Evolutionary conservation across 2,797 vertebrate species (phyloP).

Genomic region (Lutjanus campechanus): DNA sequence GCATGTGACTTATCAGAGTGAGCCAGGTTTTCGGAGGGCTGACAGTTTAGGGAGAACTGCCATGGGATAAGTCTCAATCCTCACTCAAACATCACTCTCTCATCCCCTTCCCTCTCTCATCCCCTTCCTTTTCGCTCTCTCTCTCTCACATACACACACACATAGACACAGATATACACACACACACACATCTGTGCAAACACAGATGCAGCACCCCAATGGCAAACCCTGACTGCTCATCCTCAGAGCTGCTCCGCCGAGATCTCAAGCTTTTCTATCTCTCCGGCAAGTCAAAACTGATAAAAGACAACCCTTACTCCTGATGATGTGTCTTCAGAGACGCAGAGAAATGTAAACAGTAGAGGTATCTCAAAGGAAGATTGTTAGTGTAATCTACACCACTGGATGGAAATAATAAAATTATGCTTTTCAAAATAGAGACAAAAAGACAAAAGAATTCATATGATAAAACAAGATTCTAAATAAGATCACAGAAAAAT

Average conservation of each 20-base stretch:
- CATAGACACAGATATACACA: slow-evolving; percentile 9
- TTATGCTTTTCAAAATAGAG: not conserved
- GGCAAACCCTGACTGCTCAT: slow-evolving; percentile 51
- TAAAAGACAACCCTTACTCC: slow-evolving; percentile 46
- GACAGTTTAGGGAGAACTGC: slow-evolving; percentile 71
- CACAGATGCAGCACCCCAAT: slow-evolving; percentile 47
- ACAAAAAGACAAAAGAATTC: not conserved
- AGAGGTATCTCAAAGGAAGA: slow-evolving; percentile 40
- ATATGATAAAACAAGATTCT: not conserved
- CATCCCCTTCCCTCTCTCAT: slow-evolving; percentile 46
- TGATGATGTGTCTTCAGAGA: slow-evolving; percentile 53
- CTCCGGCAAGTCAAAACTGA: slow-evolving; percentile 28
- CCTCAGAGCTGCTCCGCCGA: slow-evolving; percentile 44
- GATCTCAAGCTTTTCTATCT: slow-evolving; percentile 46
- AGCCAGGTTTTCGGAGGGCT: slow-evolving; percentile 71
- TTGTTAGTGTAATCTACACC: slow-evolving; percentile 17
- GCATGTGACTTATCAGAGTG: slow-evolving; percentile 74
- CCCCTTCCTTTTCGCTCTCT: slow-evolving; percentile 36
- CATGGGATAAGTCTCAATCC: slow-evolving; percentile 72
- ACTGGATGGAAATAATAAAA: slow-evolving; percentile 32
- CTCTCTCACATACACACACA: not conserved
- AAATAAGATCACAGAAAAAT: slow-evolving; percentile 11
- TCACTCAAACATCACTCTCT: slow-evolving; percentile 60
- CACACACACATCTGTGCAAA: slow-evolving; percentile 56
- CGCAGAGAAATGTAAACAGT: slow-evolving; percentile 31